phyloP scores from a whole-genome alignment of 2,113 vertebrate species.

The Apodemus speciosus region DNA sequence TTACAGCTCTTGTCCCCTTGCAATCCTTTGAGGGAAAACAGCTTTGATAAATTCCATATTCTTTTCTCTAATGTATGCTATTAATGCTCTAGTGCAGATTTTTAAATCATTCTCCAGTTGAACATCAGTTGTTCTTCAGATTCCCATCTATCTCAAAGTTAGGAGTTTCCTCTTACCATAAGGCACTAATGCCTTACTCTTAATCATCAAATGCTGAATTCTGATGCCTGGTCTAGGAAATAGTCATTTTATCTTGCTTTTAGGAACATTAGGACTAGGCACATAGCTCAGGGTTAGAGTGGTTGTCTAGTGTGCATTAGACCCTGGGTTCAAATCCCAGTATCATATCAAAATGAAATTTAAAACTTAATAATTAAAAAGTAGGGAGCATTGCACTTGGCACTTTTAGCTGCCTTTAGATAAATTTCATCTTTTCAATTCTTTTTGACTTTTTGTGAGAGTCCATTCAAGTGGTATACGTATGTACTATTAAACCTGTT shows the following conservation, averaged over 20 bases:
- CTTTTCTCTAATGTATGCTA: conserved; percentile 23
- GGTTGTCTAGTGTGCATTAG: neutral
- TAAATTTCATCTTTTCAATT: conserved; percentile 5
- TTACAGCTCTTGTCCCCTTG: neutral
- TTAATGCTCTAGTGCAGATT: neutral
- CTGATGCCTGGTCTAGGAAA: neutral
- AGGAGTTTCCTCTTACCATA: neutral
- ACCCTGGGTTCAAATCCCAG: neutral
- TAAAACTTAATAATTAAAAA: neutral
- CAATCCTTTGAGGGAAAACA: neutral
- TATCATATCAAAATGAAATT: neutral
- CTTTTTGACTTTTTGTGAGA: conserved; percentile 36
- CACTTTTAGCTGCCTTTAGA: neutral
- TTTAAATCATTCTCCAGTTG: neutral
- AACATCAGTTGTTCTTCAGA: neutral
- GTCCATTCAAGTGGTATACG: conserved; percentile 5
- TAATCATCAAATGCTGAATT: neutral
- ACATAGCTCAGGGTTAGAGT: neutral
- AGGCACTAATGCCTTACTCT: neutral
- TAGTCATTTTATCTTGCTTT: conserved; percentile 25
- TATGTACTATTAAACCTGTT: neutral
- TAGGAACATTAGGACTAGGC: neutral
- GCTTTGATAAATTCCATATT: conserved; percentile 33
- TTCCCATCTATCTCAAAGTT: conserved; percentile 40
- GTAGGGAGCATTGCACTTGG: neutral